phyloP scores from a whole-genome alignment of 2,797 vertebrate genomes.

The Nothura maculosa region DNA sequence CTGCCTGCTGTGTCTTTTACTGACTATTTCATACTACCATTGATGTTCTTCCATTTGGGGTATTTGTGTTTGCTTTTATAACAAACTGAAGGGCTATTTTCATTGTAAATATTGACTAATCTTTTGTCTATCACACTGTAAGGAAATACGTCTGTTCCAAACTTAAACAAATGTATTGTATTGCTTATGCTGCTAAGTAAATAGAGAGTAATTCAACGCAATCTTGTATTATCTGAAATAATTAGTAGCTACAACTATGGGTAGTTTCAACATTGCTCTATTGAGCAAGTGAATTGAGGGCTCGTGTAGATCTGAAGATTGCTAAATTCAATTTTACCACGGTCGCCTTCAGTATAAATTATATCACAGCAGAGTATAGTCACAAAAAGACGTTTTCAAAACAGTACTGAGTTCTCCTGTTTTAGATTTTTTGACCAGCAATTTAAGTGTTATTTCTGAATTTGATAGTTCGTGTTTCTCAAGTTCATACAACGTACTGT shows the following conservation, averaged over 20 bases:
- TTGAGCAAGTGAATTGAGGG: slow-evolving; percentile 5
- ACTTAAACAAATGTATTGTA: background rate
- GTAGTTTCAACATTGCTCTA: background rate
- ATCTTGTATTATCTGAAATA: background rate
- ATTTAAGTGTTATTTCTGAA: background rate
- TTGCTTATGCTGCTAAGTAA: background rate
- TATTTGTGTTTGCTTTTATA: background rate
- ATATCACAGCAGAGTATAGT: background rate
- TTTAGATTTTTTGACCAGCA: background rate
- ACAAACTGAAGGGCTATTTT: background rate
- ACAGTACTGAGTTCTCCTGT: background rate
- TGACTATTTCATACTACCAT: background rate
- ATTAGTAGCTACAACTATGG: slow-evolving; percentile 35
- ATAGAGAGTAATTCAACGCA: background rate
- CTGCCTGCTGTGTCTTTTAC: background rate
- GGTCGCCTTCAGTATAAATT: background rate
- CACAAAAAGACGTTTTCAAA: background rate
- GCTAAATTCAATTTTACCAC: slow-evolving; percentile 4
- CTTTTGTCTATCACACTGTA: background rate
- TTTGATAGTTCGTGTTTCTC: background rate
- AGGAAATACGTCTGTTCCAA: background rate
- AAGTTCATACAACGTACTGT: background rate
- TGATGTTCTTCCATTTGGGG: background rate
- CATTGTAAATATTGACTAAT: background rate
- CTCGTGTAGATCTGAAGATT: background rate